Conservation (phyloP, 2,113 vertebrate species). For the Stegastes partitus region DNA sequence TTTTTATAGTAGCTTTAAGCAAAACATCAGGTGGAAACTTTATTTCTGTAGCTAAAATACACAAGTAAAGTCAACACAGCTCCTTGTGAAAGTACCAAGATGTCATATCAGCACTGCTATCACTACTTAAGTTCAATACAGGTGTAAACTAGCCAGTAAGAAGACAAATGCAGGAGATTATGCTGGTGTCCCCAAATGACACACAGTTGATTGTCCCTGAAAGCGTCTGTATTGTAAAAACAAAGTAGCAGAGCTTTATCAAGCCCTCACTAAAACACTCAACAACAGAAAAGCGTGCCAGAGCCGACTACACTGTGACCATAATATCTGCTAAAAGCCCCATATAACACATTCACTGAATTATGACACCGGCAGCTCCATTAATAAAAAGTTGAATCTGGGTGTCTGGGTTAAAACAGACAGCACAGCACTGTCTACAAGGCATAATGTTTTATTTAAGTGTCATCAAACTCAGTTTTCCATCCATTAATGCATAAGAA, state of each 20-base stretch:
- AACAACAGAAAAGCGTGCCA: neutral
- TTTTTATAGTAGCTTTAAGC: neutral
- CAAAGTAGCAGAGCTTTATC: neutral
- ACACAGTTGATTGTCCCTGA: neutral
- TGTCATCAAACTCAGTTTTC: conserved; percentile 14
- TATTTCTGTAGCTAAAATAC: neutral
- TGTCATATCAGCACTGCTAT: no score
- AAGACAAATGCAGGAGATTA: neutral
- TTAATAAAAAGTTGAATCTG: neutral
- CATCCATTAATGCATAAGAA: conserved; percentile 11
- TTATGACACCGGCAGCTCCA: conserved; percentile 7
- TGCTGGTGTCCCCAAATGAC: neutral
- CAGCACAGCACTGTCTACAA: neutral
- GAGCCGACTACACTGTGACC: conserved; percentile 18
- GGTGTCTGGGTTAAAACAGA: conserved; percentile 8
- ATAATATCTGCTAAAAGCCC: conserved; percentile 45
- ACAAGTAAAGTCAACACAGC: neutral
- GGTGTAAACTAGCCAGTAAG: neutral
- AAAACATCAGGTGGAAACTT: neutral
- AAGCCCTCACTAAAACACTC: neutral
- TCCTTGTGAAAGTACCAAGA: neutral
- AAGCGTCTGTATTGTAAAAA: neutral
- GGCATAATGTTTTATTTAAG: neutral
- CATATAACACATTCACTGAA: conserved; percentile 12
- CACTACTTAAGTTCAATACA: neutral